Percentiles rank a stretch among this genome's conserved stretches.
These are phyloP conservation scores for Xenus cinereus DNA, from an alignment of 2,113 vertebrate species.

Conservation along the genomic window DNA sequence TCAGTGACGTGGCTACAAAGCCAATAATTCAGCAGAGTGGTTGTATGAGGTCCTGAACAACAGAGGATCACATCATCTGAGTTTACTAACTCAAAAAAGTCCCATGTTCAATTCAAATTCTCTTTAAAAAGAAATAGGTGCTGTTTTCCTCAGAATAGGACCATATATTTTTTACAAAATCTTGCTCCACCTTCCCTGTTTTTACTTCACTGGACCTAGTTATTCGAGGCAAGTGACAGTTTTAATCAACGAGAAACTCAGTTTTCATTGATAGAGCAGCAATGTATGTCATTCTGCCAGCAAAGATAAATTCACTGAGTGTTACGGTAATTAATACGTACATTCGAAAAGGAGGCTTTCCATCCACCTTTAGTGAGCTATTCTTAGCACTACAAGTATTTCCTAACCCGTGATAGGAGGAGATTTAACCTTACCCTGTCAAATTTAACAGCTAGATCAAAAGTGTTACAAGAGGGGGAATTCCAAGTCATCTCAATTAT, in stretches of 20 bases:
- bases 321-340: slow-evolving; percentile 10
- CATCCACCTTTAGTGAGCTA: slow-evolving; percentile 36
- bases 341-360: background rate
- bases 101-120: background rate
- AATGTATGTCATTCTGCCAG: slow-evolving; percentile 18
- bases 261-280: background rate
- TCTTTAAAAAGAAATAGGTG: background rate
- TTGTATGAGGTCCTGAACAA: background rate
- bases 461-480: slow-evolving; percentile 34
- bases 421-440: slow-evolving; percentile 16
- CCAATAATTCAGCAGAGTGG: background rate
- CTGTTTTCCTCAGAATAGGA: background rate
- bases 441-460: slow-evolving; percentile 4
- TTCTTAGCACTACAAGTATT: slow-evolving; percentile 50
- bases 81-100: background rate
- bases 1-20: background rate
- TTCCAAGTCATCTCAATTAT: slow-evolving; percentile 46
- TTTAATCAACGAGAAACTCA: slow-evolving; percentile 37
- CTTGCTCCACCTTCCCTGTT: background rate
- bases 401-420: background rate
- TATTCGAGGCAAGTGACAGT: background rate
- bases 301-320: slow-evolving; percentile 13
- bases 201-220: background rate
- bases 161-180: background rate
- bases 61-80: background rate